These are phyloP conservation scores for Morpho achilles DNA, from an alignment of 2,888 invertebrate genomes.

Conservation along the genomic window DNA sequence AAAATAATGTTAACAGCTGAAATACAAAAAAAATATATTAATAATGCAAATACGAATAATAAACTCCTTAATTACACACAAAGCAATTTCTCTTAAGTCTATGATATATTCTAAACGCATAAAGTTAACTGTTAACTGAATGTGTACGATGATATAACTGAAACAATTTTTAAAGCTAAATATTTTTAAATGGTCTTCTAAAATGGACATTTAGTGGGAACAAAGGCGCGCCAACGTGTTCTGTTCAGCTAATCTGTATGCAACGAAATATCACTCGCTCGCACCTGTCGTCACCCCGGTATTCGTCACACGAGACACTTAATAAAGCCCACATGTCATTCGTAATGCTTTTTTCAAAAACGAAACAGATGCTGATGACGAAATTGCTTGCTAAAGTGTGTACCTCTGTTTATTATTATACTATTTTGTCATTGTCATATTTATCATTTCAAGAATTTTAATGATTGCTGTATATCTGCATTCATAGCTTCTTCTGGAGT, in stretches of 20 bases:
- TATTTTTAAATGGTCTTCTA: constrained; percentile 8
- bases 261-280: constrained; percentile 27
- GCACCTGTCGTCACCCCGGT: constrained; percentile 50
- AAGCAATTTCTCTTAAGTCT: no score
- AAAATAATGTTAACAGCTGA: no score
- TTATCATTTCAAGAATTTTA: background rate
- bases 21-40: no score
- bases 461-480: background rate
- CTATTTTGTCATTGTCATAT: constrained; percentile 1
- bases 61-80: no score
- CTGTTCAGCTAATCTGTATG: constrained; percentile 30
- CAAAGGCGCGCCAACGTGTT: constrained; percentile 18
- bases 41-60: no score
- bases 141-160: background rate
- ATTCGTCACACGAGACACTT: constrained; percentile 70
- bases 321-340: constrained; percentile 56
- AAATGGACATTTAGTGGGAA: constrained; percentile 19
- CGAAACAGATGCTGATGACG: constrained; percentile 32
- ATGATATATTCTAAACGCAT: no score
- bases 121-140: no score
- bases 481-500: background rate
- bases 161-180: constrained; percentile 7
- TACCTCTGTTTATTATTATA: constrained; percentile 20
- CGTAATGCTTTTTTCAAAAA: constrained; percentile 37
- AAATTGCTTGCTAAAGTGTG: constrained; percentile 29